Conservation (phyloP, 2,888 invertebrate genomes). For the Hemistola chrysoprasaria region DNA sequence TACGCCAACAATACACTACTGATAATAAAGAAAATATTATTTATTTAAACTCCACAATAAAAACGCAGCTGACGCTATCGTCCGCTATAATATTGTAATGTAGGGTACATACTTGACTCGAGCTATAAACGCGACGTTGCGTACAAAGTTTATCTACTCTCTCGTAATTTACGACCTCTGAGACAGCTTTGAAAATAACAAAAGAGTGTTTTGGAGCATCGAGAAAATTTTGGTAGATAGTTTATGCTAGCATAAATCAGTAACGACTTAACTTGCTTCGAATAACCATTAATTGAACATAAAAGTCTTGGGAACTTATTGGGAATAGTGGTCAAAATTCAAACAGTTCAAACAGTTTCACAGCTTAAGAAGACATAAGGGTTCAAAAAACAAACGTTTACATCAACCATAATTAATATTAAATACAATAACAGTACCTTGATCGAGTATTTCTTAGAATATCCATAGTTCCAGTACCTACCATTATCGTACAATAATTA, state of each 20-base stretch:
- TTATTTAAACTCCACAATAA: conserved; percentile 75
- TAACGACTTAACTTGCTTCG: no score
- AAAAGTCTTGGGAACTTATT: no score
- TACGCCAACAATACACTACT: conserved; percentile 73
- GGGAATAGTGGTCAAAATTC: no score
- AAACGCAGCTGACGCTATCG: conserved; percentile 64
- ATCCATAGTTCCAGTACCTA: conserved; percentile 18
- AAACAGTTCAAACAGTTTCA: no score
- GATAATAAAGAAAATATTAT: conserved; percentile 82
- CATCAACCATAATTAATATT: no score
- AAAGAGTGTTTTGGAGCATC: conserved; percentile 35
- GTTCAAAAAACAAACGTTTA: no score
- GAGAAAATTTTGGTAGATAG: conserved; percentile 7
- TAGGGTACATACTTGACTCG: conserved; percentile 36
- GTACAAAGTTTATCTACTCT: conserved; percentile 47
- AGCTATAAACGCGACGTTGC: conserved; percentile 42
- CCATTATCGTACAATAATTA: conserved; percentile 60
- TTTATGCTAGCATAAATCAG: no score
- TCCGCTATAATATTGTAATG: conserved; percentile 52
- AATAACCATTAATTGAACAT: no score
- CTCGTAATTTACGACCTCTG: conserved; percentile 49
- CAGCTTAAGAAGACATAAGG: no score
- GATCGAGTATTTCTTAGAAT: no score
- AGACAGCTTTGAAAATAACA: conserved; percentile 35
- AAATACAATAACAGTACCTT: no score